phyloP scores from a whole-genome alignment of 2,113 vertebrate species.

The Polypterus senegalus region DNA sequence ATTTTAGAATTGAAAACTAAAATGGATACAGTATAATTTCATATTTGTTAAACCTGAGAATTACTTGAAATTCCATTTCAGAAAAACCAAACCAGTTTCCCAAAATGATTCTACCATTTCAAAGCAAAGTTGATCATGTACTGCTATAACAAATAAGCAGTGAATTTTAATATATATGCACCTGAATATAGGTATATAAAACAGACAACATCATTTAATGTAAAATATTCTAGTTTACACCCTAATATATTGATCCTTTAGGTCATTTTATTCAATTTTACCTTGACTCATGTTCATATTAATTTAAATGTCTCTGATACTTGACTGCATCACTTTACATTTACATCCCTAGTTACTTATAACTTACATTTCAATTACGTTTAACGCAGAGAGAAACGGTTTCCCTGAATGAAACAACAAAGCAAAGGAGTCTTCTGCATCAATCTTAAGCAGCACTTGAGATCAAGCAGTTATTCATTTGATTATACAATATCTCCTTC shows the following conservation, averaged over 20 bases:
- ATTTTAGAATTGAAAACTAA: not conserved
- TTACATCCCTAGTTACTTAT: not conserved
- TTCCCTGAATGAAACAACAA: conserved; percentile 9
- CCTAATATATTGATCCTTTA: not conserved
- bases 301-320: conserved; percentile 2
- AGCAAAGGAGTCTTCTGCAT: conserved; percentile 19
- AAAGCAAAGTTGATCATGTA: too few species aligned
- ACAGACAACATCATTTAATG: not conserved
- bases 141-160: too few species aligned
- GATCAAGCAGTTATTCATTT: conserved; percentile 24
- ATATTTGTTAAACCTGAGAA: not conserved
- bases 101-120: not conserved
- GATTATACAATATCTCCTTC: conserved; percentile 26
- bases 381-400: not conserved
- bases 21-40: not conserved
- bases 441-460: conserved; percentile 6
- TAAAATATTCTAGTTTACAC: not conserved
- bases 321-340: conserved; percentile 3
- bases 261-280: not conserved
- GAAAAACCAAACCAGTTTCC: not conserved
- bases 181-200: not conserved
- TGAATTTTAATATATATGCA: not conserved
- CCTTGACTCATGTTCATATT: conserved; percentile 1
- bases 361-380: conserved; percentile 25
- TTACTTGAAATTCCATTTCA: not conserved